Evolutionary conservation across 2,888 invertebrate genomes (phyloP), one percentile per base, ranked within the genome.

Genomic region (Agrotis exclamationis): DNA sequence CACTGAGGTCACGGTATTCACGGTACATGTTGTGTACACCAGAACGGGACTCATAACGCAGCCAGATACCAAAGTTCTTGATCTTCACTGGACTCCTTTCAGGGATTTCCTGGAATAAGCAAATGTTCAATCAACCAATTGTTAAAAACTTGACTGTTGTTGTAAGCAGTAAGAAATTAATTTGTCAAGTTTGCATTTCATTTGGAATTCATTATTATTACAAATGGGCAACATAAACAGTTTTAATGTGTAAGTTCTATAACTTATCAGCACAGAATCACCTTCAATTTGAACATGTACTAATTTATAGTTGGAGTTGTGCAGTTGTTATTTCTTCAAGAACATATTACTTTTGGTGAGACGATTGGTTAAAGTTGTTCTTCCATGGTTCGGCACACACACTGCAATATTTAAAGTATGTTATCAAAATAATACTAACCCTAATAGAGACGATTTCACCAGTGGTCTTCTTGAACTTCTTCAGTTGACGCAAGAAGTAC

Each of bases 1-100:
- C 98, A 74, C 99, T 98, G 87, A 99, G 96, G 95, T 99, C 99
- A 86, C 99, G 97, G 97, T 99, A 99, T 96, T 99, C 99, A 83
- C 99, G 97, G 98, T 99, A 99, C 99, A 99, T 99, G 97, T 99
- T 99, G 97, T 99, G 99, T 72, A 99, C 99, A 71, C 99, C 99
- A 14, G 99, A 99, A 75, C 99, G 97, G 1, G 99, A 99, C 93
- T 99, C 99, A 92, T 99, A 99, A 87, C 99, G 98, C 93, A 99
- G 96, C 99, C 99, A 99, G 91, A 99, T 99, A 80, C 99, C 99
- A 92, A 99, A 99, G 96, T 99, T 99, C 97, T 99, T 99, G 87
- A 99, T 99, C 93, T 98, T 98, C 48, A 98, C 97, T 7, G 99
- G 99, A 62, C 98, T 98, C 92, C 98, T 99, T 92, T 99, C 99